A percentile compares a stretch with the other conserved stretches of the same genome.
These are phyloP conservation scores for human (Homo sapiens) DNA, from an alignment of 2,113 vertebrate genomes.

Conservation along the genomic window GRCh38 chr6:90598001-90598500, in stretches of 20 bases:
- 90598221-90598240: conserved; percentile 45
- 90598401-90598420: background rate
- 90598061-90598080: conserved; percentile 34
- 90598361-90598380: background rate
- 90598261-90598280: background rate
- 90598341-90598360: background rate
- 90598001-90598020: background rate
- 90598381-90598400: background rate
- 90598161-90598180: conserved; percentile 29
- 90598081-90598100: conserved; percentile 37
- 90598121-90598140: background rate
- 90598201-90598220: background rate
- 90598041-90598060: conserved; percentile 31
- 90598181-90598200: conserved; percentile 2
- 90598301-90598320: background rate
- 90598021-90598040: background rate
- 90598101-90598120: conserved; percentile 31
- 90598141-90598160: background rate
- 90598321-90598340: background rate
- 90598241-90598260: background rate
- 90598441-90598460: conserved; percentile 29
- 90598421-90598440: conserved; percentile 12
- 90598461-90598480: background rate
- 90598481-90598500: background rate
- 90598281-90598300: background rate